phyloP scores from a whole-genome alignment of 2,113 vertebrate species.

The Melanerpes formicivorus region DNA sequence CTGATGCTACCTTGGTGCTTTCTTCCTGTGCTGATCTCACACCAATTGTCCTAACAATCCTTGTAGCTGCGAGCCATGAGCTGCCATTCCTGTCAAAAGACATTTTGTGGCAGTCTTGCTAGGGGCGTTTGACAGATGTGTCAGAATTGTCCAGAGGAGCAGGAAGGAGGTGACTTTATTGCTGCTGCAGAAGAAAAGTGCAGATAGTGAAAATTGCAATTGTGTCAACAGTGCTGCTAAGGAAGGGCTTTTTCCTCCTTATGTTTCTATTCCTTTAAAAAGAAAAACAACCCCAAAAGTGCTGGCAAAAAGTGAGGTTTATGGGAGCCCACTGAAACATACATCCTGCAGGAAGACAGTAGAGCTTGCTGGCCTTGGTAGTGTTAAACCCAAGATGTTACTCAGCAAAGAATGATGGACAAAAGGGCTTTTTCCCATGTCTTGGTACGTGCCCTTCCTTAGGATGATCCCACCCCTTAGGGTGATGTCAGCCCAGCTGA shows the following conservation, averaged over 20 bases:
- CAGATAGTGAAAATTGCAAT: not conserved
- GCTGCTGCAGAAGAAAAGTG: not conserved
- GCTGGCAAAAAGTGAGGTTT: not conserved
- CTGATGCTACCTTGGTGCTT: not conserved
- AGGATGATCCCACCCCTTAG: not conserved
- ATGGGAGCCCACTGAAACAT: not conserved
- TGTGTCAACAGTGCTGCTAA: not conserved
- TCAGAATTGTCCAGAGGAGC: not conserved
- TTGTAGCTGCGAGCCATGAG: not conserved
- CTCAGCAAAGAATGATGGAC: rapidly evolving
- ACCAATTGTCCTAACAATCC: not conserved
- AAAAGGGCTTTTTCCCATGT: not conserved
- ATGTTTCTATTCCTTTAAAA: not conserved
- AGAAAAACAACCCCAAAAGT: not conserved
- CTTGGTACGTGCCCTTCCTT: not conserved
- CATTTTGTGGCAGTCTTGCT: not conserved
- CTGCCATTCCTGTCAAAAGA: slow-evolving; percentile 36
- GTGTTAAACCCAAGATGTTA: rapidly evolving
- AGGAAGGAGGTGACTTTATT: not conserved
- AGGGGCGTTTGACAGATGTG: slow-evolving; percentile 16
- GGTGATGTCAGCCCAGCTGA: not conserved
- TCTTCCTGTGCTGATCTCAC: not conserved
- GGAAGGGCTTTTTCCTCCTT: not conserved
- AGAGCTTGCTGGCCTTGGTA: not conserved
- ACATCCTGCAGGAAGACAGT: rapidly evolving